Base-by-base conservation (phyloP, 2,113 vertebrate species). In the Philantomba maxwellii region DNA sequence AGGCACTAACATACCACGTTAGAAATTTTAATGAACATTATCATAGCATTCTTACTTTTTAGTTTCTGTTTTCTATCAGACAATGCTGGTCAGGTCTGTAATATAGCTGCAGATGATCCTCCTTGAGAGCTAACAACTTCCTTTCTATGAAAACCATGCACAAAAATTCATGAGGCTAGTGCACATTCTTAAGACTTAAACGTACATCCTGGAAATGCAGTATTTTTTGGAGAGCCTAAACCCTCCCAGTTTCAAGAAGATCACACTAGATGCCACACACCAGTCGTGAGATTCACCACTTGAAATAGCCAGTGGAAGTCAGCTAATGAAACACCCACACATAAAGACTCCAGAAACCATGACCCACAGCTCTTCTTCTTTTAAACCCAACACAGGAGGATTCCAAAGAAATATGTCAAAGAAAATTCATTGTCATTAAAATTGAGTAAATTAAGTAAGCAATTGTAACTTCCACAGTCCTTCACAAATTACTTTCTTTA, bases 201-300 rank as follows among this genome's bases (percentile, higher is more conserved):
- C 0, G 13, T 45, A 15, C 13, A 57, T 62, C 4, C 43, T 82
- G 14, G 36, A 86, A 77, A 77, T 2, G 5, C 6, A 90, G n/a
- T 9, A 33, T 51, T 51, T 85, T 19, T 39, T 7, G 23, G 5
- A 17, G 17, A 51, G 16, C 30, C 45, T 93, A 36, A 87, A 36
- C 9, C 3, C 36, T 66, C 30, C 12, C 12, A 55, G 3, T 39
- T 39, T 91, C 47, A 86, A 84, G 12, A 30, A n/a, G 19, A 14
- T 36, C 47, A 89, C 5, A 15, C 39, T 3, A 60, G 33, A 17
- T 25, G 2, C 45, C 23, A 57, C 0, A 14, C 2, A 17, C 17
- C 15, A 33, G 13, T n/a, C 36, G 4, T 0, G 8, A 33, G 47
- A 60, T 2, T n/a, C n/a, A 47, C 23, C 36, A 9, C 10, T 5